Conservation (phyloP, 2,797 vertebrate species). For the Monodelphis domestica region DNA sequence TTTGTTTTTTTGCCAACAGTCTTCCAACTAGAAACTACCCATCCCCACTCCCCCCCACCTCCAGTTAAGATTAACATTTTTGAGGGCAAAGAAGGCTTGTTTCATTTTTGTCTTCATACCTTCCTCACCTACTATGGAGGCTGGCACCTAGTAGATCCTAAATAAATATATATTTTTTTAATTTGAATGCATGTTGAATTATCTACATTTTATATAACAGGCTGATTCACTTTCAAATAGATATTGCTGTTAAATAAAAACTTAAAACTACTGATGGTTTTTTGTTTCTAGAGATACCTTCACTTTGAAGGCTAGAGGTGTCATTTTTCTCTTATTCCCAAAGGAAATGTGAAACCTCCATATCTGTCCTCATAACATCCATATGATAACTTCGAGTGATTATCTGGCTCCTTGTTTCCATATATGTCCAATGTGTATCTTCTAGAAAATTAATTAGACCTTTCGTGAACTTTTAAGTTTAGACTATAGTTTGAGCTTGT, state of each 20-base stretch:
- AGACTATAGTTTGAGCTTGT: constrained; percentile 33
- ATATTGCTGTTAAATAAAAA: neutral
- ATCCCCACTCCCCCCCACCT: neutral
- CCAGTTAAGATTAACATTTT: neutral
- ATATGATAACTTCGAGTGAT: neutral
- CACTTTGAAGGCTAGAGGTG: neutral
- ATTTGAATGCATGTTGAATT: neutral
- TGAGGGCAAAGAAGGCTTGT: neutral
- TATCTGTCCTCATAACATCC: neutral
- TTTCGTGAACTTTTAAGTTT: constrained; percentile 67
- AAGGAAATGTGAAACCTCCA: neutral
- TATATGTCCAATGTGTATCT: neutral
- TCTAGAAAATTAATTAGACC: constrained; percentile 55
- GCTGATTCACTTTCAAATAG: too few relatives aligned
- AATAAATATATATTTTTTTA: neutral
- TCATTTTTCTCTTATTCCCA: neutral
- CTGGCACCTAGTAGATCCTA: neutral
- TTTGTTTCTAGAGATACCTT: neutral
- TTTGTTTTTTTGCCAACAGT: neutral
- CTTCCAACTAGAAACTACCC: neutral
- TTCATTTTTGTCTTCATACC: neutral
- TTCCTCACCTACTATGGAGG: neutral
- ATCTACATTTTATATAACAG: neutral
- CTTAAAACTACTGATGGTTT: neutral
- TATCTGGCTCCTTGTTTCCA: neutral